Percentiles rank a stretch among this genome's conserved stretches.
These are phyloP conservation scores for Lepisosteus oculatus DNA, from an alignment of 2,113 vertebrate genomes.

Conservation along the genomic window DNA sequence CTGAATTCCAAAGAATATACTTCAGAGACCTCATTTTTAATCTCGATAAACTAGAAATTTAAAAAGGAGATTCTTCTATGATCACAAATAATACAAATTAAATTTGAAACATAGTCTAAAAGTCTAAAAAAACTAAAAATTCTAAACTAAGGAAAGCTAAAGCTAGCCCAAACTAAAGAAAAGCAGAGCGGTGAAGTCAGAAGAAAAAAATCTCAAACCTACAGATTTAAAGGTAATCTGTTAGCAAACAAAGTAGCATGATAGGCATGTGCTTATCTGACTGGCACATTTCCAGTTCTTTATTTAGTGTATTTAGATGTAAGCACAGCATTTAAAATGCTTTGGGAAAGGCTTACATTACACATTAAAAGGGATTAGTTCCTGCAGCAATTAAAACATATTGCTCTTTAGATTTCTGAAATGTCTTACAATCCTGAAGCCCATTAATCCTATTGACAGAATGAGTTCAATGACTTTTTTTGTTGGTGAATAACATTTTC, in stretches of 20 bases:
- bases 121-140: too few species aligned
- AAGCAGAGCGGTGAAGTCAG: too few species aligned
- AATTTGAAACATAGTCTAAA: too few species aligned
- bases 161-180: too few species aligned
- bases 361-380: slow-evolving; percentile 25
- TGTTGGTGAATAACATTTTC: not conserved
- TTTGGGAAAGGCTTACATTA: slow-evolving; percentile 25
- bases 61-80: too few species aligned
- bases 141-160: too few species aligned
- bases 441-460: slow-evolving; percentile 10
- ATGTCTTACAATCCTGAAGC: slow-evolving; percentile 16
- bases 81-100: too few species aligned
- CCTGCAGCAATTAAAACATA: slow-evolving; percentile 26
- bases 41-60: too few species aligned
- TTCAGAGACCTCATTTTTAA: too few species aligned
- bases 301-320: slow-evolving; percentile 17
- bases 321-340: slow-evolving; percentile 23
- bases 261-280: slow-evolving; percentile 19
- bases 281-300: slow-evolving; percentile 16
- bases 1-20: too few species aligned
- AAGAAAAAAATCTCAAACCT: too few species aligned
- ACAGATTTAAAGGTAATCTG: too few species aligned
- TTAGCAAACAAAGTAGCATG: slow-evolving; percentile 12
- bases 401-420: slow-evolving; percentile 23
- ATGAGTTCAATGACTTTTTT: slow-evolving; percentile 6